Conservation (phyloP, 2,888 invertebrate species). For the Physocephala rufipes region DNA sequence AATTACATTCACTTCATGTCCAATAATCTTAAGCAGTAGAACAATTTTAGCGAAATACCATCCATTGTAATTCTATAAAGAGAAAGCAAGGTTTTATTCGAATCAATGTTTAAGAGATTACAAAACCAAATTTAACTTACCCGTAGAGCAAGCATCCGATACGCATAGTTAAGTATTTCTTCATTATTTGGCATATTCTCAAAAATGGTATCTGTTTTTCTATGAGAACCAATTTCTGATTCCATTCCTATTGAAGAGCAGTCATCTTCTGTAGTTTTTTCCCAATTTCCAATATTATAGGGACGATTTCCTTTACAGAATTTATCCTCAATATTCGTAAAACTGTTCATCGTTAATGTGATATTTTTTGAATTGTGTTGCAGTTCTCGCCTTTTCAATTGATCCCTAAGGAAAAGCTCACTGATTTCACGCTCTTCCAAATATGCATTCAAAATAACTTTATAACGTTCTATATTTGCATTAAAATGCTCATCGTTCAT, state of each 20-base stretch:
- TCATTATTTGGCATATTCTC: slow-evolving; percentile 59
- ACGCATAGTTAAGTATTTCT: slow-evolving; percentile 54
- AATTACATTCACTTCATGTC: slow-evolving; percentile 57
- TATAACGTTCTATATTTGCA: slow-evolving; percentile 50
- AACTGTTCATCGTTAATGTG: slow-evolving; percentile 48
- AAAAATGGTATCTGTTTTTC: slow-evolving; percentile 57
- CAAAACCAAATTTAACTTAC: slow-evolving; percentile 41
- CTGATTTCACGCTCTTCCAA: slow-evolving; percentile 57
- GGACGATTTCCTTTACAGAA: slow-evolving; percentile 60
- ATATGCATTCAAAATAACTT: slow-evolving; percentile 54
- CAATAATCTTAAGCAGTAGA: slow-evolving; percentile 57
- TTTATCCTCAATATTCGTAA: slow-evolving; percentile 55
- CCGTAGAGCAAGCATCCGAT: slow-evolving; percentile 52
- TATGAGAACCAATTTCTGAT: neutral
- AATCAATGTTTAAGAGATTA: neutral
- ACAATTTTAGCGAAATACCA: slow-evolving; percentile 62
- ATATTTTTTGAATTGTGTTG: slow-evolving; percentile 53
- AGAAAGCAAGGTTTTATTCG: neutral
- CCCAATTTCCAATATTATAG: slow-evolving; percentile 58
- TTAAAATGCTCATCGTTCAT: slow-evolving; percentile 57
- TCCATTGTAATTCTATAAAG: slow-evolving; percentile 53
- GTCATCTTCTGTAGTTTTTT: slow-evolving; percentile 45
- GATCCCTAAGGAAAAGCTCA: slow-evolving; percentile 53
- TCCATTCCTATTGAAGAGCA: neutral
- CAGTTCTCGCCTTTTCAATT: slow-evolving; percentile 52